phyloP scores from a whole-genome alignment of 2,113 vertebrate species.

The Stictonetta naevosa region DNA sequence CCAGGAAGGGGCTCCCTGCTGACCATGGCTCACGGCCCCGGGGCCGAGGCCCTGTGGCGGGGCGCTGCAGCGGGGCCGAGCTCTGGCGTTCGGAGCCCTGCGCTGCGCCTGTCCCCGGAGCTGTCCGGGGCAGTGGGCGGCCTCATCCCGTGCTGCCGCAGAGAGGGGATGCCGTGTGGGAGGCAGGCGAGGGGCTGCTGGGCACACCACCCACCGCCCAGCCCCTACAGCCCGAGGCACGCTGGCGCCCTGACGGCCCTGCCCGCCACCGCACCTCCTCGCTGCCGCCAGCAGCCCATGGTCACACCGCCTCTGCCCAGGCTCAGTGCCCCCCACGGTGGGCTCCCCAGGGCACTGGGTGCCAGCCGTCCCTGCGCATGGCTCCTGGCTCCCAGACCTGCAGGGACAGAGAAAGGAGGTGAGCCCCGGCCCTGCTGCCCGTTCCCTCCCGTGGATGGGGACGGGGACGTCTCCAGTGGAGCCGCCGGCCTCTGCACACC shows the following conservation, averaged over 20 bases:
- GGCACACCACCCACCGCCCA: neutral
- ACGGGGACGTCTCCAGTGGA: neutral
- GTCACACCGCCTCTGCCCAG: fast-evolving
- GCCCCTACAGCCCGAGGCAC: neutral
- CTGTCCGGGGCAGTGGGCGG: neutral
- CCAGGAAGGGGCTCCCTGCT: constrained; percentile 80
- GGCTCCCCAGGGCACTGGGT: neutral
- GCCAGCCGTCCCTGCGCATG: neutral
- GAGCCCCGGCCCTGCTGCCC: neutral
- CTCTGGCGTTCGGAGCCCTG: neutral
- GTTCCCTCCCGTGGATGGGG: neutral
- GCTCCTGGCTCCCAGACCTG: neutral
- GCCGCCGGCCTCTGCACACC: neutral
- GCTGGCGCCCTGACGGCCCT: neutral
- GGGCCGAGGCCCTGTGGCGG: neutral
- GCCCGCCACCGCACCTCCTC: neutral
- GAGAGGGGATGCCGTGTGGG: neutral
- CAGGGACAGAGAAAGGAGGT: constrained; percentile 2
- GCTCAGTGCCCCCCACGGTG: neutral
- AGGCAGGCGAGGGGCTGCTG: neutral
- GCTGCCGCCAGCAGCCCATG: neutral
- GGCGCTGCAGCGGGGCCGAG: neutral
- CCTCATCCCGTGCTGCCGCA: neutral
- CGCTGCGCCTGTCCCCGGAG: neutral
- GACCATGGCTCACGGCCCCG: constrained; percentile 74